These are phyloP conservation scores for Trissolcus japonicus DNA, from an alignment of 2,888 invertebrate genomes.

Conservation along the genomic window DNA sequence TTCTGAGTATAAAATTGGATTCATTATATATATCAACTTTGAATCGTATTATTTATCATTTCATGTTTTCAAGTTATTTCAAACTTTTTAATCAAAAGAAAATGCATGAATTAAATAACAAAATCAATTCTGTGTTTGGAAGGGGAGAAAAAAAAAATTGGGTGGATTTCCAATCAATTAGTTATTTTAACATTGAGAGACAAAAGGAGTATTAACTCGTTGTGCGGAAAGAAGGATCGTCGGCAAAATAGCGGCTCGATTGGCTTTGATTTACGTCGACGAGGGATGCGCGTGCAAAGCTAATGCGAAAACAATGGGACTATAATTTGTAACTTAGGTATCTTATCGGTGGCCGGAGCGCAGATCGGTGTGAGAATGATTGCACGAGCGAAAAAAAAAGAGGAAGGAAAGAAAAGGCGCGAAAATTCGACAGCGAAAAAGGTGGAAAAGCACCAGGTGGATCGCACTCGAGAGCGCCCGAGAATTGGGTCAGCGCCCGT, in stretches of 20 bases:
- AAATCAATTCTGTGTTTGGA: no score
- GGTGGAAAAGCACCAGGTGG: slow-evolving; percentile 24
- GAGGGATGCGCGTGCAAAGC: slow-evolving; percentile 1
- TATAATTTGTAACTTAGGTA: slow-evolving; percentile 29
- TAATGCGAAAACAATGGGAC: slow-evolving; percentile 27
- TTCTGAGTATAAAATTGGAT: no score
- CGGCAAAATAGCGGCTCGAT: slow-evolving; percentile 24
- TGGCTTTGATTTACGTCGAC: slow-evolving; percentile 26
- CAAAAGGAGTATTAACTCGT: slow-evolving; percentile 7
- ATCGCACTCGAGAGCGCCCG: slow-evolving; percentile 13
- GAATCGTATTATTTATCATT: no score
- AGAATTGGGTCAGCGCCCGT: slow-evolving; percentile 45
- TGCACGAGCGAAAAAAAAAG: neutral
- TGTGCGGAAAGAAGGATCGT: slow-evolving; percentile 15
- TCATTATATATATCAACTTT: no score
- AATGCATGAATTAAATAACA: no score
- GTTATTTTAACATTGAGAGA: no score
- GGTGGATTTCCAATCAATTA: no score
- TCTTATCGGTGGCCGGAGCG: slow-evolving; percentile 24
- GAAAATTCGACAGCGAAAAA: slow-evolving; percentile 1
- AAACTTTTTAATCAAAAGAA: no score
- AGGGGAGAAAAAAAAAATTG: no score
- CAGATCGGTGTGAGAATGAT: slow-evolving; percentile 36
- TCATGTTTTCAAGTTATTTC: no score
- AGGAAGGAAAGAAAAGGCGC: neutral